phyloP scores from a whole-genome alignment of 53 echinoderm and acorn worm genomes.

The Holothuria leucospilota region DNA sequence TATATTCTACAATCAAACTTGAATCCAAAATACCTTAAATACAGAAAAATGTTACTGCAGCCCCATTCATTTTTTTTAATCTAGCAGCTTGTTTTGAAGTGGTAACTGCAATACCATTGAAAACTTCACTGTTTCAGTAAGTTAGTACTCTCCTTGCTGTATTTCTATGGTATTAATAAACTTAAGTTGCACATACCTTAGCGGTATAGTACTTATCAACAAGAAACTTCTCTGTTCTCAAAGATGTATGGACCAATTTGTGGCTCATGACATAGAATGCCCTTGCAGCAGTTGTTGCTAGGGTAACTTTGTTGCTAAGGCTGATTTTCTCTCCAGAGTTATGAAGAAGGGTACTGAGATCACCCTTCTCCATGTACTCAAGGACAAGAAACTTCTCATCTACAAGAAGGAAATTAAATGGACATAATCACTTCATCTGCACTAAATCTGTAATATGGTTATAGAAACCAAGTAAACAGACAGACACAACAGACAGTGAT shows the following conservation, averaged over 20 bases:
- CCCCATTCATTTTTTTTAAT: no score
- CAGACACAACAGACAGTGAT: no score
- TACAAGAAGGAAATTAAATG: neutral
- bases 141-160: no score
- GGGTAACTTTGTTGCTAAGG: neutral
- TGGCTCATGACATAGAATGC: neutral
- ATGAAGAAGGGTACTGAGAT: neutral
- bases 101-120: no score
- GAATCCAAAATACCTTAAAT: no score
- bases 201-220: conserved; percentile 29
- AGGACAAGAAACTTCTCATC: conserved; percentile 22
- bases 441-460: no score
- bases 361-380: conserved; percentile 33
- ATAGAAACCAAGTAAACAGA: no score
- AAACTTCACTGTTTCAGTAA: no score
- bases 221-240: conserved; percentile 40
- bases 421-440: neutral
- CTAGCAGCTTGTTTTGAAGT: no score
- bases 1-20: no score
- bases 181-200: neutral
- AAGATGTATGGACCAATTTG: neutral
- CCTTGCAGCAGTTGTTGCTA: conserved; percentile 11
- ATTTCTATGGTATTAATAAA: no score
- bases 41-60: no score
- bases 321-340: neutral